A percentile compares a stretch with the other conserved stretches of the same genome.
Evolutionary conservation across 1,140 invertebrate genomes (phyloP).

Genomic region (Cydia fagiglandana): DNA sequence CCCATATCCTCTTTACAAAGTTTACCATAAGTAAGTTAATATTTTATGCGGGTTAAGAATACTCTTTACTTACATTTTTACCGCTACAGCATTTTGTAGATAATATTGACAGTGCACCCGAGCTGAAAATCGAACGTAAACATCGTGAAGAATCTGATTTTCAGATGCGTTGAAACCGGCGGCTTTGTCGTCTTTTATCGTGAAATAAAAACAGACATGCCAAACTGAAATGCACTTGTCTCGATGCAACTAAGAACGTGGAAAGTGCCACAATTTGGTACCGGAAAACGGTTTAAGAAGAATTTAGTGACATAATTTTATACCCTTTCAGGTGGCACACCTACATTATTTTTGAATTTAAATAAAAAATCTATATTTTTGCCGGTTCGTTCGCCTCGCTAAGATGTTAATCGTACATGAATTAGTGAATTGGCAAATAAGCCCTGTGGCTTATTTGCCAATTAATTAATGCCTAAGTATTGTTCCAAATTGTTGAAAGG

Average conservation of each 20-base stretch:
- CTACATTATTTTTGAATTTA: no score
- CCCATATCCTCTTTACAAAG: no score
- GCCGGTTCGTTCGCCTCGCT: no score
- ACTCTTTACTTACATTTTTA: background rate
- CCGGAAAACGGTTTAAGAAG: background rate
- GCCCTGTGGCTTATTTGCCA: no score
- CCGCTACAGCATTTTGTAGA: background rate
- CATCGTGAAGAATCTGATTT: conserved; percentile 17
- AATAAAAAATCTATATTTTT: no score
- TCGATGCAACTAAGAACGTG: conserved; percentile 2
- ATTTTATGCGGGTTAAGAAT: background rate
- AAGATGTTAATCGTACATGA: no score
- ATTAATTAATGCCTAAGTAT: no score
- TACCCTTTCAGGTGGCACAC: no score
- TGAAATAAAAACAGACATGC: conserved; percentile 18
- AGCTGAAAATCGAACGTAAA: conserved; percentile 13
- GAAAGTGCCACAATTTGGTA: background rate
- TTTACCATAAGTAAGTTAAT: no score
- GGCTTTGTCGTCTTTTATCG: conserved; percentile 28
- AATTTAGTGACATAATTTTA: background rate
- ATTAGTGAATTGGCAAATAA: no score
- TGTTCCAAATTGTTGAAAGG: no score
- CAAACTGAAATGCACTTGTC: conserved; percentile 17
- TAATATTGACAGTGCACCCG: conserved; percentile 6
- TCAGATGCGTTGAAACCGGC: conserved; percentile 13